These are phyloP conservation scores for Lycaon pictus DNA, from an alignment of 2,113 vertebrate genomes.

Conservation along the genomic window DNA sequence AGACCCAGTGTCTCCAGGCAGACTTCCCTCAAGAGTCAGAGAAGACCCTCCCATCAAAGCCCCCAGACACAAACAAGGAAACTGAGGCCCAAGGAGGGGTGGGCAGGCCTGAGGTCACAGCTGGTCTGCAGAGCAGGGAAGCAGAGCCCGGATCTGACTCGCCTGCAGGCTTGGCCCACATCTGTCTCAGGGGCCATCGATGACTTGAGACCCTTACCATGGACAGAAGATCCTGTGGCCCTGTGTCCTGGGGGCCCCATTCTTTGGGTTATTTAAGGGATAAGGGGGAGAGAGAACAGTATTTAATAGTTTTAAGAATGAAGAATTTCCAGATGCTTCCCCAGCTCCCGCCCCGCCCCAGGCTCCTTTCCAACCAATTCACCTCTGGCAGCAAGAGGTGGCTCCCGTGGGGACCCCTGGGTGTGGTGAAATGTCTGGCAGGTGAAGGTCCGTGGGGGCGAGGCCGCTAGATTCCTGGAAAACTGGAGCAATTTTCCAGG, in stretches of 20 bases:
- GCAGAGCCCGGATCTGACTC: fast-evolving
- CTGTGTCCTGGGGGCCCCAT: fast-evolving
- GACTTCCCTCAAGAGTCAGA: background rate
- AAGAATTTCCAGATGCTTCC: background rate
- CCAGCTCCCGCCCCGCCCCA: background rate
- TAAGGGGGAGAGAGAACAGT: background rate
- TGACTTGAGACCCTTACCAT: fast-evolving
- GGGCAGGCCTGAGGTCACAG: background rate
- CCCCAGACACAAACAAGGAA: background rate
- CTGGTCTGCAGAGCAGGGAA: too few relatives aligned
- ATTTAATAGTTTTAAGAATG: background rate
- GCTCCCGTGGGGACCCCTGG: background rate
- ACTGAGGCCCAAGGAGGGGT: background rate
- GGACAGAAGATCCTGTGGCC: background rate
- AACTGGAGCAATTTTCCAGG: background rate
- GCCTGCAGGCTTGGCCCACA: fast-evolving
- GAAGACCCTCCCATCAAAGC: background rate
- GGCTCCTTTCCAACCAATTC: background rate
- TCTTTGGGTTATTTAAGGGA: background rate
- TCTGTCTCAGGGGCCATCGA: background rate
- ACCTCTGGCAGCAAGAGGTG: fast-evolving
- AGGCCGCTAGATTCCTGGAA: background rate
- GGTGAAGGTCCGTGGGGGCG: background rate
- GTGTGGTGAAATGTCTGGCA: background rate
- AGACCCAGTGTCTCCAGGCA: too few relatives aligned